These are phyloP conservation scores for Diabrotica virgifera DNA, from an alignment of 1,140 invertebrate species.

Conservation along the genomic window DNA sequence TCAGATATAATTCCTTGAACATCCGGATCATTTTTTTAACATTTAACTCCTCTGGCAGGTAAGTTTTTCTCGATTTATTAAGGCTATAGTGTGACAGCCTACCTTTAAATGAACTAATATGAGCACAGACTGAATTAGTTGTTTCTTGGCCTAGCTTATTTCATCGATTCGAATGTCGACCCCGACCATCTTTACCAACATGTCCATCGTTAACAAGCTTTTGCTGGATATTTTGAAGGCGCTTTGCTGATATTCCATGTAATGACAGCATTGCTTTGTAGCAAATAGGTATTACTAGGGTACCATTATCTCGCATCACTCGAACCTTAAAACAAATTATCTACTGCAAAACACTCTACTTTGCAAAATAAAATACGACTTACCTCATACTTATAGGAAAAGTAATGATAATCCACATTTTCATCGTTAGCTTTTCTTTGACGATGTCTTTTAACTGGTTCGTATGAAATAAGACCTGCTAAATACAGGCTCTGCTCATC, in stretches of 20 bases:
- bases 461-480: not conserved
- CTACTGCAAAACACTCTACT: too few relatives aligned
- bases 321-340: too few relatives aligned
- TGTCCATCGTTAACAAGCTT: not conserved
- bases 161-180: too few relatives aligned
- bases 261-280: slow-evolving; percentile 8
- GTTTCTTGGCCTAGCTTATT: not conserved
- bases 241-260: slow-evolving; percentile 16
- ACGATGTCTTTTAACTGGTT: not conserved
- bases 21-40: slow-evolving; percentile 22
- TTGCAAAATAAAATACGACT: too few relatives aligned
- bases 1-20: slow-evolving; percentile 18
- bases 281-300: not conserved
- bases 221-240: not conserved
- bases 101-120: slow-evolving; percentile 21
- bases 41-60: slow-evolving; percentile 23
- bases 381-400: not conserved
- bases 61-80: slow-evolving; percentile 14
- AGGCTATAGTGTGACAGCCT: too few relatives aligned
- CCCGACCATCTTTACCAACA: too few relatives aligned
- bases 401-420: not conserved
- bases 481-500: not conserved
- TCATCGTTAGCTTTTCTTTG: not conserved
- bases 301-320: not conserved
- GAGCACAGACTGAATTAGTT: not conserved